phyloP scores from a whole-genome alignment of 2,113 vertebrate species.

The Miniopterus natalensis region DNA sequence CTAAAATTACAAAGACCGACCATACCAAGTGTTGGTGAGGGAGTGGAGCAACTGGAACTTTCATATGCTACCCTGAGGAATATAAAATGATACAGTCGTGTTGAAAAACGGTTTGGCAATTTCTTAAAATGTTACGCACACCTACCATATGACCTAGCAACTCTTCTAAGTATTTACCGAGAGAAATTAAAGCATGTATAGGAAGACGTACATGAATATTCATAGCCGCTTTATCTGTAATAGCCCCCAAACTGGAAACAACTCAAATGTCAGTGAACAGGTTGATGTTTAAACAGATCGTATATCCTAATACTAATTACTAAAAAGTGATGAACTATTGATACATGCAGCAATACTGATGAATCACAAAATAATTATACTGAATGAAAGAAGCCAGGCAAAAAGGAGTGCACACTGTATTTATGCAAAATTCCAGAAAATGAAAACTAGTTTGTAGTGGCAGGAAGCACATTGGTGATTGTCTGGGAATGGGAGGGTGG shows the following conservation, averaged over 20 bases:
- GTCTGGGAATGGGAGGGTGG: background rate
- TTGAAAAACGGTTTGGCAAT: constrained; percentile 2
- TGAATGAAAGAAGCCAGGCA: constrained; percentile 1
- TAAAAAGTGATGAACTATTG: background rate
- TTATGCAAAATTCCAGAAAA: constrained; percentile 42
- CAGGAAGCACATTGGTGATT: background rate
- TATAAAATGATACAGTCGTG: background rate
- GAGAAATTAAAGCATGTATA: constrained; percentile 9
- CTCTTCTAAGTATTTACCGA: background rate
- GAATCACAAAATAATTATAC: background rate
- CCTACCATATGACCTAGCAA: background rate
- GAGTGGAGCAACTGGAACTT: background rate
- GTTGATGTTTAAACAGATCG: background rate
- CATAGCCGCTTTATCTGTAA: background rate
- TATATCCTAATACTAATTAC: background rate
- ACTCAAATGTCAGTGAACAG: background rate
- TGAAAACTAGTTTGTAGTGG: background rate
- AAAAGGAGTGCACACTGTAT: background rate
- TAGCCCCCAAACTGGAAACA: background rate
- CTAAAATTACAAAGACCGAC: background rate
- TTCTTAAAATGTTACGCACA: constrained; percentile 1
- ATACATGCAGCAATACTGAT: background rate
- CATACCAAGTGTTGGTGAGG: background rate
- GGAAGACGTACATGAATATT: background rate
- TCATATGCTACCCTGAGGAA: background rate